Percentiles rank a stretch among this genome's conserved stretches.
These are phyloP conservation scores for Cyanoliseus patagonus DNA, from an alignment of 2,113 vertebrate species.

Conservation along the genomic window DNA sequence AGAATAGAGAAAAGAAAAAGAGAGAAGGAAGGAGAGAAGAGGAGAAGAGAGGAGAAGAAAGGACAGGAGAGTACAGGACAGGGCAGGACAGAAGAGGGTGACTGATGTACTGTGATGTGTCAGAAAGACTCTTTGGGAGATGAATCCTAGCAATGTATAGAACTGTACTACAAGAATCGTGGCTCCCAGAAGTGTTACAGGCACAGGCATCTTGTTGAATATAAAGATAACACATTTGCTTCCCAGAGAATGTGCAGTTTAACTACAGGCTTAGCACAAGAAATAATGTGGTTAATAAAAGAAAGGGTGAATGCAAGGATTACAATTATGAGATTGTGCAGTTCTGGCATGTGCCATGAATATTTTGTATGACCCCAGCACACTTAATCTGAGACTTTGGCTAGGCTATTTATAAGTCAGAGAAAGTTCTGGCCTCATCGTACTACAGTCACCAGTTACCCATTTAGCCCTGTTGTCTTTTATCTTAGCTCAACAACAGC, in stretches of 20 bases:
- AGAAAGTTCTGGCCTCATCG: not conserved
- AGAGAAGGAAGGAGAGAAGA: not conserved
- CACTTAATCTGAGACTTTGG: conserved; percentile 18
- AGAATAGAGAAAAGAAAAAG: not conserved
- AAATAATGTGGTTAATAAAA: not conserved
- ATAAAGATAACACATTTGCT: not conserved
- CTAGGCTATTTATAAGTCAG: conserved; percentile 7
- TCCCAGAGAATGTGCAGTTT: not conserved
- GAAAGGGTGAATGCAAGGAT: not conserved
- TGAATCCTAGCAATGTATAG: not conserved
- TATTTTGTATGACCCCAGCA: conserved; percentile 37
- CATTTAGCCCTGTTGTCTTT: not conserved
- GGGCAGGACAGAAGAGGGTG: not conserved
- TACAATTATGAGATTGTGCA: not conserved
- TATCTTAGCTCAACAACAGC: not conserved
- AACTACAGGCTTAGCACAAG: not conserved
- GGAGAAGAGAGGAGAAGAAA: not conserved
- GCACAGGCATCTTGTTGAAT: not conserved
- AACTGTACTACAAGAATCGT: not conserved
- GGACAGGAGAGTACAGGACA: not conserved
- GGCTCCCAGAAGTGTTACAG: not conserved
- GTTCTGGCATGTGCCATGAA: conserved; percentile 1
- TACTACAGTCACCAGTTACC: not conserved
- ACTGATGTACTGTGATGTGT: not conserved
- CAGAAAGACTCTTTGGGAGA: not conserved